Evolutionary conservation across 1,140 invertebrate genomes (phyloP).

Genomic region (Meteorus sp.): DNA sequence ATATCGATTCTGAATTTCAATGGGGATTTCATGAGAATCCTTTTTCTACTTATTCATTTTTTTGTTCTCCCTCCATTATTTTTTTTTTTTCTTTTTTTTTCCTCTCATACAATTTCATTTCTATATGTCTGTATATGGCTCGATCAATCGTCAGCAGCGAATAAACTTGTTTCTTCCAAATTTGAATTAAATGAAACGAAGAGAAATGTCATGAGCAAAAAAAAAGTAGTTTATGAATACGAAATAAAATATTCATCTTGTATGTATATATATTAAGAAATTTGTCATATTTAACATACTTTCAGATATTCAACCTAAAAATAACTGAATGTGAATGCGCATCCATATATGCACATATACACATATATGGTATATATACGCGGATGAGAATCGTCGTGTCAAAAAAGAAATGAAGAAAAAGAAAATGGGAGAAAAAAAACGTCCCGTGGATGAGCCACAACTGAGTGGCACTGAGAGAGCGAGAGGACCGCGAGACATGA

Average conservation of each 20-base stretch:
- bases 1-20: slow-evolving; percentile 18
- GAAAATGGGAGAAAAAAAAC: slow-evolving; percentile 28
- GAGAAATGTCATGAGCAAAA: too few species aligned
- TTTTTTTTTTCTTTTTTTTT: background rate
- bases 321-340: slow-evolving; percentile 39
- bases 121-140: too few species aligned
- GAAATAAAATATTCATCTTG: too few species aligned
- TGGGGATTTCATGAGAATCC: background rate
- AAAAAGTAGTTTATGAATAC: too few species aligned
- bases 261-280: too few species aligned
- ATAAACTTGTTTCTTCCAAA: too few species aligned
- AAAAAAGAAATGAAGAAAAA: background rate
- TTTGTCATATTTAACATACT: too few species aligned
- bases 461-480: slow-evolving; percentile 35
- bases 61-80: background rate
- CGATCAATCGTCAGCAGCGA: too few species aligned
- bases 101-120: too few species aligned
- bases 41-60: background rate
- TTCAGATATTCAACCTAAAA: background rate
- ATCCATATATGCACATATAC: background rate
- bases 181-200: too few species aligned
- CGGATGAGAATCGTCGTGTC: slow-evolving; percentile 23
- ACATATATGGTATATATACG: slow-evolving; percentile 17
- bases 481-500: slow-evolving; percentile 27
- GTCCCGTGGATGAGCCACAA: background rate